Conservation (phyloP, 1,140 invertebrate species). For the Phocides pigmalion region DNA sequence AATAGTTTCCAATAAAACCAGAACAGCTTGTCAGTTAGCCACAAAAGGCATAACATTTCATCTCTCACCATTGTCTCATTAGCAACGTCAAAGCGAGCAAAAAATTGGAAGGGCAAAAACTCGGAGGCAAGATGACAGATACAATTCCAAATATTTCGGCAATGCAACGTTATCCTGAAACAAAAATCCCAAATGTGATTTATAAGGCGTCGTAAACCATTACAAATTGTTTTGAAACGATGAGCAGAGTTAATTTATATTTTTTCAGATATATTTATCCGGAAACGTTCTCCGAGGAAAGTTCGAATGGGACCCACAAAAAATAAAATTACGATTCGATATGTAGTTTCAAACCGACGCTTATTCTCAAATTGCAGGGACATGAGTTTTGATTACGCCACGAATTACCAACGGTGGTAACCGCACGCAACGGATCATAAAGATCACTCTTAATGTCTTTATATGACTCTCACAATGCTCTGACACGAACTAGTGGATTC, state of each 20-base stretch:
- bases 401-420: slow-evolving; percentile 50
- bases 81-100: slow-evolving; percentile 56
- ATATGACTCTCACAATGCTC: slow-evolving; percentile 57
- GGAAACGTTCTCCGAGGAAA: slow-evolving; percentile 22
- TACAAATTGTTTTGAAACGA: slow-evolving; percentile 71
- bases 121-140: slow-evolving; percentile 63
- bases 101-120: slow-evolving; percentile 60
- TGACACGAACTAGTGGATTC: slow-evolving; percentile 57
- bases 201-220: slow-evolving; percentile 63
- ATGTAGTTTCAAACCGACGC: slow-evolving; percentile 47
- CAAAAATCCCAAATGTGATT: slow-evolving; percentile 68
- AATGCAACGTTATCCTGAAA: slow-evolving; percentile 70
- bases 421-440: slow-evolving; percentile 68
- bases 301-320: slow-evolving; percentile 41
- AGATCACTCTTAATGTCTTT: slow-evolving; percentile 73
- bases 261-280: slow-evolving; percentile 33
- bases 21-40: neutral
- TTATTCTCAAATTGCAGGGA: slow-evolving; percentile 55
- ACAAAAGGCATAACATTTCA: slow-evolving; percentile 19
- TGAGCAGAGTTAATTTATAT: neutral
- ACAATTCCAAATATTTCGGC: slow-evolving; percentile 75
- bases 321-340: slow-evolving; percentile 44
- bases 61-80: slow-evolving; percentile 58
- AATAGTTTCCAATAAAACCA: neutral
- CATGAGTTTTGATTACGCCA: slow-evolving; percentile 57